phyloP scores from a whole-genome alignment of 2,797 vertebrate species.

The Microctenopoma stevenorrisi region DNA sequence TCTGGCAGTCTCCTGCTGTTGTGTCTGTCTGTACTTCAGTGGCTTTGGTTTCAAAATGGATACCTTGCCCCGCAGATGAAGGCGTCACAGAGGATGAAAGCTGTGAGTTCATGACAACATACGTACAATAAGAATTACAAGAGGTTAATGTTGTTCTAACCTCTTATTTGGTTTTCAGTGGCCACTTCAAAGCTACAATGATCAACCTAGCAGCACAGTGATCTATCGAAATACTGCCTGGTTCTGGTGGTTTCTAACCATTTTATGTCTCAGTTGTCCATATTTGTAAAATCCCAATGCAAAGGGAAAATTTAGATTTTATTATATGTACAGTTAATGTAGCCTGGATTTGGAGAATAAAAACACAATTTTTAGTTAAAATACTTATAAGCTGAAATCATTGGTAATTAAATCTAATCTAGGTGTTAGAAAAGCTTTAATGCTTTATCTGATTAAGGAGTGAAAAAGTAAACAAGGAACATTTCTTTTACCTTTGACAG shows the following conservation, averaged over 20 bases:
- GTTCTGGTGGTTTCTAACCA: not conserved
- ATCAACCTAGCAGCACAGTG: slow-evolving; percentile 2
- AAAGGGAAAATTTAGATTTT: too few relatives aligned
- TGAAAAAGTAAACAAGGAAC: too few relatives aligned
- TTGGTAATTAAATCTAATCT: too few relatives aligned
- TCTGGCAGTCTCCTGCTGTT: slow-evolving; percentile 40
- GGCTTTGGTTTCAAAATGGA: slow-evolving; percentile 41
- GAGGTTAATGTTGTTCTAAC: not conserved
- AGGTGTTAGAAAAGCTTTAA: too few relatives aligned
- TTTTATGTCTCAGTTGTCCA: too few relatives aligned
- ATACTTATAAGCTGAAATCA: too few relatives aligned
- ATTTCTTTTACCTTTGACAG: too few relatives aligned
- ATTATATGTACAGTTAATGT: too few relatives aligned
- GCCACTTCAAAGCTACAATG: not conserved
- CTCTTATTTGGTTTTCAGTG: not conserved
- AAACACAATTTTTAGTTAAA: too few relatives aligned
- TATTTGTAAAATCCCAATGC: too few relatives aligned
- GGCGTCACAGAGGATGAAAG: slow-evolving; percentile 5
- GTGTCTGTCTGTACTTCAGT: slow-evolving; percentile 47
- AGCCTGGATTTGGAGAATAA: too few relatives aligned
- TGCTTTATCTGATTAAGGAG: too few relatives aligned
- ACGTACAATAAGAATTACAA: not conserved
- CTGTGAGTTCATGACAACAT: not conserved
- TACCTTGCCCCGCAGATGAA: slow-evolving; percentile 21
- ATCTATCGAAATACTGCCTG: not conserved